phyloP scores from a whole-genome alignment of 2,888 invertebrate genomes.

The Caenorhabditis angaria region DNA sequence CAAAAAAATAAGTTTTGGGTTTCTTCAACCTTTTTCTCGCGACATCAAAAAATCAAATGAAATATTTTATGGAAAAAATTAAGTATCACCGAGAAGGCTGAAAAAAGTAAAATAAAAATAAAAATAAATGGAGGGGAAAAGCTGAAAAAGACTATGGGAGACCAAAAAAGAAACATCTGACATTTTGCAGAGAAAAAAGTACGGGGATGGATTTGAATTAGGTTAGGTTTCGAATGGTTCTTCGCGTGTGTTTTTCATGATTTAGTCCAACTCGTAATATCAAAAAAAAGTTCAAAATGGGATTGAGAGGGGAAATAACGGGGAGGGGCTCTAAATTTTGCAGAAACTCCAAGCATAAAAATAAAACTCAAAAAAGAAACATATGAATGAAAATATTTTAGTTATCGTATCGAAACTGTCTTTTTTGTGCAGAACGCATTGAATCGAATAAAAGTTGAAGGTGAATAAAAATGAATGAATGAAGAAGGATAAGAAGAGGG shows the following conservation, averaged over 20 bases:
- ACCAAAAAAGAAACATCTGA: no score
- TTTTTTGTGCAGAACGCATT: background rate
- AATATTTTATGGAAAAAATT: slow-evolving; percentile 2
- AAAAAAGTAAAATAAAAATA: background rate
- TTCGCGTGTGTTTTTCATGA: background rate
- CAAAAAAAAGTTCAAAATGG: no score
- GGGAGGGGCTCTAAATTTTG: no score
- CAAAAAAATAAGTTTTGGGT: background rate
- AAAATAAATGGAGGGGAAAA: background rate
- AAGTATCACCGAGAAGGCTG: slow-evolving; percentile 3
- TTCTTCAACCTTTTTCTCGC: background rate
- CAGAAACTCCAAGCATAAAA: no score
- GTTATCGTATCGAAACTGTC: background rate
- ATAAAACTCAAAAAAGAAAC: background rate
- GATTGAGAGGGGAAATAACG: no score
- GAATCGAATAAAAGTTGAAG: slow-evolving; percentile 3
- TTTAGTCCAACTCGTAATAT: slow-evolving; percentile 4
- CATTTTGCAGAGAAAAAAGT: no score
- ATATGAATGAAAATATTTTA: no score
- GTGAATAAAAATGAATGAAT: slow-evolving; percentile 3
- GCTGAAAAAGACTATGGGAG: slow-evolving; percentile 3
- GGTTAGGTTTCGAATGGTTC: background rate
- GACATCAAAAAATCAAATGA: background rate
- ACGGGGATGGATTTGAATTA: background rate
- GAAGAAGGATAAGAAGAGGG: background rate